A percentile compares a stretch with the other conserved stretches of the same genome.
phyloP scores from a whole-genome alignment of 2,113 vertebrate species.

The Anser brachyrhynchus region DNA sequence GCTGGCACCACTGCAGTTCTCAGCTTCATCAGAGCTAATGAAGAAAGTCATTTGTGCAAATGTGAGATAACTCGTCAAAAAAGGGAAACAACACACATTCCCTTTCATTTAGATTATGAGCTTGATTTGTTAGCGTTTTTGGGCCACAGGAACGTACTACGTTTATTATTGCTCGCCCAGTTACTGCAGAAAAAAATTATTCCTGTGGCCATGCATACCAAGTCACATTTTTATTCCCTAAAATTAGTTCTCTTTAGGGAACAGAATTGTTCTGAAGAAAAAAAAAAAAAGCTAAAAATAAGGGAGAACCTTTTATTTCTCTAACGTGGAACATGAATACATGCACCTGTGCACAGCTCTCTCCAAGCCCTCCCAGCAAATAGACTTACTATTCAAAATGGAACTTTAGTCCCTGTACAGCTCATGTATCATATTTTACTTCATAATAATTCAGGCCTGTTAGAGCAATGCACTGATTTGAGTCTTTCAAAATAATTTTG shows the following conservation, averaged over 20 bases:
- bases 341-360: background rate
- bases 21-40: background rate
- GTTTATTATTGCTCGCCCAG: background rate
- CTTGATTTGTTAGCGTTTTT: background rate
- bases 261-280: background rate
- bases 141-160: background rate
- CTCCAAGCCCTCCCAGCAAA: background rate
- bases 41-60: background rate
- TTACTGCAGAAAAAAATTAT: background rate
- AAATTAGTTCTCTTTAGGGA: background rate
- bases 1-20: background rate
- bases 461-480: background rate
- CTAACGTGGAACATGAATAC: background rate
- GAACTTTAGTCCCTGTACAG: background rate
- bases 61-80: background rate
- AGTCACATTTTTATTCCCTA: background rate
- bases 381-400: background rate
- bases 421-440: background rate
- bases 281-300: background rate
- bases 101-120: background rate
- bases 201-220: background rate
- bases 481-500: background rate
- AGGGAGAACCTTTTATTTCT: slow-evolving; percentile 4
- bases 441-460: background rate
- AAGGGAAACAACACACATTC: background rate